These are phyloP conservation scores for Scaeva pyrastri DNA, from an alignment of 2,888 invertebrate species.

Conservation along the genomic window DNA sequence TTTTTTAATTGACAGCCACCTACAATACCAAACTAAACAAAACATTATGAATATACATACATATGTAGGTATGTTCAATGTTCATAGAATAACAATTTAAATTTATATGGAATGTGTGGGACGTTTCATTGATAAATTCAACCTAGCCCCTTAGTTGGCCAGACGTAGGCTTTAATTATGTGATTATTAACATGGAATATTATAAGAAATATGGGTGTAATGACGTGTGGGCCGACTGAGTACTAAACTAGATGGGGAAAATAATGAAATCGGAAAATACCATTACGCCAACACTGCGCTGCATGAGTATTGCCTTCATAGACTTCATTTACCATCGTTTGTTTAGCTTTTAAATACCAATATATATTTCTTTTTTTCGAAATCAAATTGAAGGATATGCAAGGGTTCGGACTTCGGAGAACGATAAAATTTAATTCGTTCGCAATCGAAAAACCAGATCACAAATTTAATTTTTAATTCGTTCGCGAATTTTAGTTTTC, in stretches of 20 bases:
- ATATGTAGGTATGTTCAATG: too few species aligned
- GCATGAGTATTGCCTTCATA: background rate
- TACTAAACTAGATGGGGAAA: slow-evolving; percentile 31
- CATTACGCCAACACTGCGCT: slow-evolving; percentile 37
- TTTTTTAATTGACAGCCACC: slow-evolving; percentile 61
- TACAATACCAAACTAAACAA: slow-evolving; percentile 37
- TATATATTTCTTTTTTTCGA: background rate
- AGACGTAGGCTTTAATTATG: slow-evolving; percentile 69
- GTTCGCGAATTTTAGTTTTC: too few species aligned
- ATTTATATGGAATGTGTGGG: slow-evolving; percentile 45
- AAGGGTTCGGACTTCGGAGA: too few species aligned
- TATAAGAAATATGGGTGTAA: slow-evolving; percentile 47
- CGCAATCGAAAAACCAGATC: too few species aligned
- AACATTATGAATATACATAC: slow-evolving; percentile 20
- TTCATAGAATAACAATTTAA: slow-evolving; percentile 44
- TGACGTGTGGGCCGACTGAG: slow-evolving; percentile 54
- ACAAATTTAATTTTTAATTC: too few species aligned
- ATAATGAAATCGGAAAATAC: slow-evolving; percentile 48
- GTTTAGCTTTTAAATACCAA: background rate
- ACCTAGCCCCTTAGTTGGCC: slow-evolving; percentile 48
- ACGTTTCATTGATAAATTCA: slow-evolving; percentile 66
- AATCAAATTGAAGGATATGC: too few species aligned
- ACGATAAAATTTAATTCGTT: too few species aligned
- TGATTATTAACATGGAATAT: slow-evolving; percentile 64
- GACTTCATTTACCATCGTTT: background rate